These are phyloP conservation scores for Psephotus haematonotus DNA, from an alignment of 2,113 vertebrate genomes.

Conservation along the genomic window DNA sequence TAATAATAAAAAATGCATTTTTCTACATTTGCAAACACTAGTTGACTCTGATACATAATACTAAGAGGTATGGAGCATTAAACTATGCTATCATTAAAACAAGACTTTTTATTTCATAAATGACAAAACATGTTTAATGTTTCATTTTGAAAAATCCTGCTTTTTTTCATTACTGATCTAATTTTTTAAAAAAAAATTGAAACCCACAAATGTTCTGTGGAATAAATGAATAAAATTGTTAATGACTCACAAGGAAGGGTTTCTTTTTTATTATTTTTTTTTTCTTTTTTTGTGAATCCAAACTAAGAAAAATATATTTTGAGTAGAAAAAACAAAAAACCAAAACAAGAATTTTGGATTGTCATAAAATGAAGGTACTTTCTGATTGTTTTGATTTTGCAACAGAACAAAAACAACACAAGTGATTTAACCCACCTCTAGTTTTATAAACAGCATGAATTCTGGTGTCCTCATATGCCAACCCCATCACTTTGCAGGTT, in stretches of 20 bases:
- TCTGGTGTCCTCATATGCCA: background rate
- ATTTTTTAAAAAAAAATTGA: background rate
- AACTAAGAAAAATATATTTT: background rate
- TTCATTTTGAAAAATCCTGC: background rate
- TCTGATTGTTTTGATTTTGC: background rate
- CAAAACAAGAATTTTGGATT: background rate
- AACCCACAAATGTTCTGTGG: background rate
- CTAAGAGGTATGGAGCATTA: background rate
- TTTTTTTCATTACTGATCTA: background rate
- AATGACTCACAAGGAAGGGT: background rate
- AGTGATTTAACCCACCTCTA: background rate
- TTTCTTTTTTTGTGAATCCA: background rate
- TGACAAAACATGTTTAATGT: background rate
- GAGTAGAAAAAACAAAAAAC: background rate
- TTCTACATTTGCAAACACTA: background rate
- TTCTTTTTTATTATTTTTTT: background rate
- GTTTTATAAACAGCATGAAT: background rate
- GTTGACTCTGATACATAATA: background rate
- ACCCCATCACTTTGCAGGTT: background rate
- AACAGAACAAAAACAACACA: accelerated
- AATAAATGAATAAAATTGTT: background rate
- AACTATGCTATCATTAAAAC: background rate
- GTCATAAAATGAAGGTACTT: background rate
- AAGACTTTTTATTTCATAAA: background rate
- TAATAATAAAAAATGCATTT: background rate